Base-by-base conservation (phyloP, 2,888 invertebrate genomes). In the Beris chalybata region DNA sequence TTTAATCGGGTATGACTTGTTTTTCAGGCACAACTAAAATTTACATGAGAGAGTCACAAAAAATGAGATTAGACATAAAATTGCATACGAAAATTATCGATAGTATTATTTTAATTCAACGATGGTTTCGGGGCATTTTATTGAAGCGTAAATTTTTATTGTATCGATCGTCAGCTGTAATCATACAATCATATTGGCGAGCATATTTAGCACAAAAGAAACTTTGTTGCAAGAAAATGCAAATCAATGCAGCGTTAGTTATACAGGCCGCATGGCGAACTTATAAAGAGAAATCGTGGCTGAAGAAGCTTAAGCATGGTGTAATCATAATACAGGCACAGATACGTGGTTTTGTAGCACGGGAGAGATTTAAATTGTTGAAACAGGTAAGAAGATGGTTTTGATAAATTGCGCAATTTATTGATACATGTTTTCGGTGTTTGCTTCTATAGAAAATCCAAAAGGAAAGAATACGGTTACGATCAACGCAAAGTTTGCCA, bases 81-180 rank as follows among this genome's bases (percentile, higher is more conserved):
- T 84, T 97, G 64, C 97, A 97, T 79, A 92, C 94, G 77, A 93
- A 94, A 79, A 95, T 97, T 72, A 93, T 97, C 87, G 89, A 92
- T 64, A 91, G 93, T 74, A 96, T 97, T 75, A 89, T 94, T 70
- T 89, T 90, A 13, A 91, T 97, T 74, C 97, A 97, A 82, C 83
- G 93, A 70, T 95, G 95, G 95, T 92, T 93, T 81, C 85, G 94
- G 47, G 89, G 92, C 0, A 88, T 90, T 74, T 82, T 93, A 52
- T 92, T 92, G 75, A 82, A 94, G 67, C 83, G 91, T 69, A 85
- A 90, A 70, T 97, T 92, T 82, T 80, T 93, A 1, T 85, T 88
- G 66, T 81, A 93, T 68, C 85, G 88, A 70, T 84, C 87, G 64
- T 91, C 93, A 12, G 88, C 90, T 2, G 82, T 92, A 50, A 85